Evolutionary conservation across 64 coral and sea anemone species (phyloP).

Genomic region (Trachythela sp.): DNA sequence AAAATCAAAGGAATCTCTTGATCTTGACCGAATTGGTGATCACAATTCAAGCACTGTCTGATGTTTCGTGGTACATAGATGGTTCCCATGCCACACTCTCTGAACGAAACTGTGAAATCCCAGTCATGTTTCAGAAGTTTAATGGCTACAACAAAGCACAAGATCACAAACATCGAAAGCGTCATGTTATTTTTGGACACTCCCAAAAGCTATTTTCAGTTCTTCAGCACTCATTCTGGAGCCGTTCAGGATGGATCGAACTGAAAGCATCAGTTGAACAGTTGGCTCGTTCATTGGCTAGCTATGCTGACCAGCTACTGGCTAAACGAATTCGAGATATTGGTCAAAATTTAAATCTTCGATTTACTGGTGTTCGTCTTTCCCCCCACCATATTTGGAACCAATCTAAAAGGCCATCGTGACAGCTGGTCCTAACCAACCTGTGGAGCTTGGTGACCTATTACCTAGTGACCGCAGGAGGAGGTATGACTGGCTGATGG

Average conservation of each 20-base stretch:
- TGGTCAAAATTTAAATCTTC: background rate
- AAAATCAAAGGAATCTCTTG: background rate
- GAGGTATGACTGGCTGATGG: background rate
- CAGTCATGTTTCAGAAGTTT: background rate
- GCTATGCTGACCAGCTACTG: background rate
- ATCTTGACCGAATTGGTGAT: background rate
- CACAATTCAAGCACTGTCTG: background rate
- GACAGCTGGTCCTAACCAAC: background rate
- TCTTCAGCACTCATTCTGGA: slow-evolving; percentile 6
- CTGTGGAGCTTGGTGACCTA: background rate
- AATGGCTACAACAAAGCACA: background rate
- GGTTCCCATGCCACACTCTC: background rate
- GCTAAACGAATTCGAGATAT: background rate
- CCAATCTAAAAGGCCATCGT: background rate
- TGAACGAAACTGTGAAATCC: background rate
- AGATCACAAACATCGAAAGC: background rate
- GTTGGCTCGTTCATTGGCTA: background rate
- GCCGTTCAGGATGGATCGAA: background rate
- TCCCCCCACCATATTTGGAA: background rate
- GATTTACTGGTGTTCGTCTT: background rate
- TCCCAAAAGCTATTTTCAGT: background rate
- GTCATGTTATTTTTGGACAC: background rate
- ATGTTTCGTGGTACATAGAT: background rate
- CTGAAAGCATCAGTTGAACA: background rate
- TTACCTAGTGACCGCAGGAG: background rate